These are phyloP conservation scores for Catharus fuscescens DNA, from an alignment of 2,113 vertebrate species.

Conservation along the genomic window DNA sequence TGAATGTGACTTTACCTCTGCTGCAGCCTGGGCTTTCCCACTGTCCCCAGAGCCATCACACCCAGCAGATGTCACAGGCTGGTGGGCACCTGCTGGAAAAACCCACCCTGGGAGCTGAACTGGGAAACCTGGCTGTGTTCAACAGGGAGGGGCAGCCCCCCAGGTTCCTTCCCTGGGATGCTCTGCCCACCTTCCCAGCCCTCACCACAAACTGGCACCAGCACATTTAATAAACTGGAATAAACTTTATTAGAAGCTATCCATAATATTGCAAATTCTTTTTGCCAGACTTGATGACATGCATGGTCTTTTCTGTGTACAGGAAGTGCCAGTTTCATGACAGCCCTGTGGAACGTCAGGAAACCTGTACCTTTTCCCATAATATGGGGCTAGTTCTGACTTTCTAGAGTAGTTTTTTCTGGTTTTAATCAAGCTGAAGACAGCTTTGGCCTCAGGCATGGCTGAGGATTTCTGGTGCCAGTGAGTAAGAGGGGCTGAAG, in stretches of 20 bases:
- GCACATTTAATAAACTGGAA: neutral
- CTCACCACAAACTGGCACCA: neutral
- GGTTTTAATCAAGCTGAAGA: accelerated
- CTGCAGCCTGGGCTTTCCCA: neutral
- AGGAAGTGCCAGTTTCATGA: neutral
- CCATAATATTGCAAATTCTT: neutral
- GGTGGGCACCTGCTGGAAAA: accelerated
- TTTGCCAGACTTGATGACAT: neutral
- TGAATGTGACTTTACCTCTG: neutral
- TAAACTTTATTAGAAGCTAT: neutral
- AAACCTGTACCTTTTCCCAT: neutral
- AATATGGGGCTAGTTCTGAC: neutral
- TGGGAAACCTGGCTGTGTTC: neutral
- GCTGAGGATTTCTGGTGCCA: neutral
- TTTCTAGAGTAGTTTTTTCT: neutral
- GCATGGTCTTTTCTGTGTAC: accelerated
- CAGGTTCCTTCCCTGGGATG: neutral
- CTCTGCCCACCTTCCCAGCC: neutral
- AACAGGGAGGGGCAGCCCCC: neutral
- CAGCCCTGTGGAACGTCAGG: neutral
- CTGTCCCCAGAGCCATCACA: neutral
- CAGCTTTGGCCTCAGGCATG: accelerated
- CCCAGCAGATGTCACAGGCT: neutral
- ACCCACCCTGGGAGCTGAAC: neutral
- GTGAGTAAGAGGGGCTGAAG: accelerated